phyloP scores from a whole-genome alignment of 1,140 invertebrate genomes.

The Halotydeus destructor region DNA sequence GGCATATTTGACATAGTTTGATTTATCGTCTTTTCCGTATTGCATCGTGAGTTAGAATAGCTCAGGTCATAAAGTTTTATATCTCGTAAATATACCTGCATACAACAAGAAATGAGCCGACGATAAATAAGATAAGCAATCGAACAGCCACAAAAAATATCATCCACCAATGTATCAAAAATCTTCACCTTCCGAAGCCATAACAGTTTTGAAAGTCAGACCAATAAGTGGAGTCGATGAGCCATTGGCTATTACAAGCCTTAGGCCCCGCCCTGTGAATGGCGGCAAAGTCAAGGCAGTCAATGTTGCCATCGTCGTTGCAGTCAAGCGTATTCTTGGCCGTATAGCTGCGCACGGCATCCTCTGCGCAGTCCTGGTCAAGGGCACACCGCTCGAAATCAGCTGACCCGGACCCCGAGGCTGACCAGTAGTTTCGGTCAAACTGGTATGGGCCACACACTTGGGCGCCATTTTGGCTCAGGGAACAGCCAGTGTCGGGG shows the following conservation, averaged over 20 bases:
- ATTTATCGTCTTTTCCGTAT: too few species aligned
- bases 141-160: too few species aligned
- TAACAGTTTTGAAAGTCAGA: slow-evolving; percentile 10
- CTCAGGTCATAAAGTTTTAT: too few species aligned
- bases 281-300: slow-evolving; percentile 32
- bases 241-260: slow-evolving; percentile 10
- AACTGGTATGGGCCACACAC: slow-evolving; percentile 1
- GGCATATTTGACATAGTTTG: too few species aligned
- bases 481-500: not conserved
- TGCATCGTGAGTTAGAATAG: too few species aligned
- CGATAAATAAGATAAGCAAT: too few species aligned
- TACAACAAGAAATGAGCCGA: too few species aligned
- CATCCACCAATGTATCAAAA: too few species aligned
- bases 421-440: not conserved
- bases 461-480: not conserved
- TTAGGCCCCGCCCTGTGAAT: slow-evolving; percentile 34
- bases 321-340: slow-evolving; percentile 53
- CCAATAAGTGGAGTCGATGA: slow-evolving; percentile 13
- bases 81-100: too few species aligned
- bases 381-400: slow-evolving; percentile 46
- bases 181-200: slow-evolving; percentile 7
- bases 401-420: not conserved
- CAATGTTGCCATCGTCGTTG: slow-evolving; percentile 26
- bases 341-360: slow-evolving; percentile 44
- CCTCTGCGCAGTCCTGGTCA: slow-evolving; percentile 47